Conservation (phyloP, 2,113 vertebrate species). For the Pseudorhombus dupliciocellatus region DNA sequence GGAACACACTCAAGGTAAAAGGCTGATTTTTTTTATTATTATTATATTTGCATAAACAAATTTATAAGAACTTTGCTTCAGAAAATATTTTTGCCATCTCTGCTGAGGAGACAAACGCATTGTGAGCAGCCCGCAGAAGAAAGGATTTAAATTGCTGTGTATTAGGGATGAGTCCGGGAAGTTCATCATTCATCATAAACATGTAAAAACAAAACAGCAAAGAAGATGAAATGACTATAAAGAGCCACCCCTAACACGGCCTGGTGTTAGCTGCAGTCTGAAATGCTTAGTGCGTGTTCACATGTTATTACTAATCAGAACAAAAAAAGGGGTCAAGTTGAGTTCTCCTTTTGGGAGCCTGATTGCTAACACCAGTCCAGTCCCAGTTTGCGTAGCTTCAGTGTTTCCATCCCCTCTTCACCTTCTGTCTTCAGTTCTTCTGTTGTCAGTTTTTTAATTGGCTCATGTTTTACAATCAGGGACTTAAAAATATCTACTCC, state of each 20-base stretch:
- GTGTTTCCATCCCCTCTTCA: neutral
- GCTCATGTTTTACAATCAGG: neutral
- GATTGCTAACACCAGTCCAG: neutral
- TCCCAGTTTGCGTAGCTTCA: neutral
- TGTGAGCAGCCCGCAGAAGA: neutral
- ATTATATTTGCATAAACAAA: too few species aligned
- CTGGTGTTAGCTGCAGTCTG: neutral
- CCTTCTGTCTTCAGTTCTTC: neutral
- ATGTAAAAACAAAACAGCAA: too few species aligned
- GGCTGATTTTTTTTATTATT: too few species aligned
- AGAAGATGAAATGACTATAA: too few species aligned
- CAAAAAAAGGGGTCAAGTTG: neutral
- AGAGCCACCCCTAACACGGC: constrained; percentile 13
- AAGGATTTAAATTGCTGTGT: neutral
- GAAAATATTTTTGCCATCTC: neutral
- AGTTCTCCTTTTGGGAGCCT: neutral
- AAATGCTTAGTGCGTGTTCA: neutral
- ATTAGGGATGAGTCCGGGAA: constrained; percentile 44
- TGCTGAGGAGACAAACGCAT: neutral
- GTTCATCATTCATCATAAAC: constrained; percentile 29
- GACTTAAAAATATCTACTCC: neutral
- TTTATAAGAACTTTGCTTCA: neutral
- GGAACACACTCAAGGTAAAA: too few species aligned
- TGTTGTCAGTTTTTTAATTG: neutral
- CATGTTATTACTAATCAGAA: neutral